Percentiles rank a stretch among this genome's conserved stretches.
Evolutionary conservation across 2,797 vertebrate species (phyloP).

Genomic region (Paramormyrops hopkinsi): DNA sequence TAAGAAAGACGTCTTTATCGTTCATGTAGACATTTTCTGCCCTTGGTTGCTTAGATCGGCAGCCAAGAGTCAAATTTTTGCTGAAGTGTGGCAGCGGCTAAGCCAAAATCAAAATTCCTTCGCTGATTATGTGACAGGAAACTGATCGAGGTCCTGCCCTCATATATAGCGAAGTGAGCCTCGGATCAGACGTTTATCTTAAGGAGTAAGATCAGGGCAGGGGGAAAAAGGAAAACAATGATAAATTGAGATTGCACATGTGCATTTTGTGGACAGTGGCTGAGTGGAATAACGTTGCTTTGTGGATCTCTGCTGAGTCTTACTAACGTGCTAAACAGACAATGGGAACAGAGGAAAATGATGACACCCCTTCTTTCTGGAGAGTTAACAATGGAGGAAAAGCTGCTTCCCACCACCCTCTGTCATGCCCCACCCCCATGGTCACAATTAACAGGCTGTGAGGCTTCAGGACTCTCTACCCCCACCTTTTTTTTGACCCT

Average conservation of each 20-base stretch:
- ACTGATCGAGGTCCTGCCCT: not conserved
- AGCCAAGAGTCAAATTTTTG: not conserved
- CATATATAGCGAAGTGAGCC: not conserved
- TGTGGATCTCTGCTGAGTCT: constrained; percentile 16
- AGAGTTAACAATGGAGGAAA: not conserved
- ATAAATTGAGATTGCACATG: constrained; percentile 17
- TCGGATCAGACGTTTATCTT: not conserved
- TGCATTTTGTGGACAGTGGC: not conserved
- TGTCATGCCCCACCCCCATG: not conserved
- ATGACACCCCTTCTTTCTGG: not conserved
- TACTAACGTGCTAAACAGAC: not conserved
- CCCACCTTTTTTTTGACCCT: not conserved
- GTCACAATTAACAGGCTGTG: not conserved
- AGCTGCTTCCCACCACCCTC: not conserved
- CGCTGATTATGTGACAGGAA: not conserved
- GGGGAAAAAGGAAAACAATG: not conserved
- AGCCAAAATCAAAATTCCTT: not conserved
- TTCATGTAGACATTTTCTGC: not conserved
- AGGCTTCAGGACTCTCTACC: not conserved
- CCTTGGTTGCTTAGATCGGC: not conserved
- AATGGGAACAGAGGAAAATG: constrained; percentile 8
- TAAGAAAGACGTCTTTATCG: not conserved
- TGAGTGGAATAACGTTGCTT: constrained; percentile 30
- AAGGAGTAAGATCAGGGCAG: not conserved
- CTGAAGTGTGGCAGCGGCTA: not conserved